phyloP scores from a whole-genome alignment of 2,113 vertebrate species.

The Paramormyrops kingsleyae region DNA sequence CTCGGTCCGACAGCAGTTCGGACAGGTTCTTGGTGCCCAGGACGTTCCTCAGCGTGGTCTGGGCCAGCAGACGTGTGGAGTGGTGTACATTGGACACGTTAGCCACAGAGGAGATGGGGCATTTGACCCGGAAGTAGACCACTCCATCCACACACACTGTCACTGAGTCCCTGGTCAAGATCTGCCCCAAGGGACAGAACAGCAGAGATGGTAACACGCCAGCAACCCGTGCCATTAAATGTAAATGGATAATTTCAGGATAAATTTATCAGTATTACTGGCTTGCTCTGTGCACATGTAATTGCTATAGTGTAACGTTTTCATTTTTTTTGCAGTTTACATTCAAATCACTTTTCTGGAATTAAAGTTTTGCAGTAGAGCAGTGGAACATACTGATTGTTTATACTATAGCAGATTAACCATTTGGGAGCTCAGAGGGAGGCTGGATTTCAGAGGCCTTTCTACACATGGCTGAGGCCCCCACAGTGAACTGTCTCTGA shows the following conservation, averaged over 20 bases:
- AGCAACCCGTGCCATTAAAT: neutral
- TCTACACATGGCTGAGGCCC: too few species aligned
- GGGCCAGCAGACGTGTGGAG: constrained; percentile 71
- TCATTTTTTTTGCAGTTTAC: neutral
- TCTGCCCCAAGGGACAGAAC: constrained; percentile 43
- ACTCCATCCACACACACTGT: constrained; percentile 76
- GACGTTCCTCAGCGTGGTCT: constrained; percentile 76
- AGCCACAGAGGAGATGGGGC: constrained; percentile 68
- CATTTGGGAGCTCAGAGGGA: neutral
- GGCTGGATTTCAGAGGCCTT: neutral
- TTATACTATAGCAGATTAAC: neutral
- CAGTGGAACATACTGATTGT: neutral
- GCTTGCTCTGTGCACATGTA: neutral
- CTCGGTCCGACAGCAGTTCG: constrained; percentile 71
- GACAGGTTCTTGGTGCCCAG: constrained; percentile 74
- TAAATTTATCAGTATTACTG: neutral
- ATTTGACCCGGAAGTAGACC: constrained; percentile 70
- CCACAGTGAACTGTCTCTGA: too few species aligned
- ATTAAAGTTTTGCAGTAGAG: neutral
- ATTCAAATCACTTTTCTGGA: neutral
- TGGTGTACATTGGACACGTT: constrained; percentile 66
- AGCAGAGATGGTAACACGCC: neutral
- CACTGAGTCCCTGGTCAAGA: constrained; percentile 77
- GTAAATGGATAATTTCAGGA: neutral
- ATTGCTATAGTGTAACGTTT: neutral